These are phyloP conservation scores for Anastrepha ludens DNA, from an alignment of 1,140 invertebrate genomes.

Conservation along the genomic window DNA sequence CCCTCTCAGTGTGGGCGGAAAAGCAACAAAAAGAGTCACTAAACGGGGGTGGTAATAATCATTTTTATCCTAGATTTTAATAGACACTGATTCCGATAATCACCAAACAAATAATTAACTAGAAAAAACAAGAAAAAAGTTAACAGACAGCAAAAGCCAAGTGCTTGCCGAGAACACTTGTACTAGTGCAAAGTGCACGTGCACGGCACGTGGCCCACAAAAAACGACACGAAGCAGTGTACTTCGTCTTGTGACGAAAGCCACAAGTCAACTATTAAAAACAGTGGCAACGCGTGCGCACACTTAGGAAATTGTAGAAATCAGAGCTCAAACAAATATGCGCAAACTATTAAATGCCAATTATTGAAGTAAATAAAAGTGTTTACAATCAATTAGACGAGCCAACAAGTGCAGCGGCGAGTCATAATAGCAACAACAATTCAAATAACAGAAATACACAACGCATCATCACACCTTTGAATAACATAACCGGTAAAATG, in stretches of 20 bases:
- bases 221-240: not conserved
- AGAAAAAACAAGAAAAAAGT: not conserved
- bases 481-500: constrained; percentile 61
- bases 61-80: not conserved
- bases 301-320: not conserved
- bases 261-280: constrained; percentile 7
- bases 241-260: not conserved
- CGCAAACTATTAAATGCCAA: constrained; percentile 48
- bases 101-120: constrained; percentile 11
- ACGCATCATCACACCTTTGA: not conserved
- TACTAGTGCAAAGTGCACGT: constrained; percentile 21
- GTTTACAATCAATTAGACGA: constrained; percentile 28
- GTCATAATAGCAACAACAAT: not conserved
- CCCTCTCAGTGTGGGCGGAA: not conserved
- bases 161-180: not conserved
- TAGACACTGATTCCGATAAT: not conserved
- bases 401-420: not conserved
- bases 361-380: constrained; percentile 46
- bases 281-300: constrained; percentile 10
- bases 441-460: not conserved
- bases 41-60: not conserved
- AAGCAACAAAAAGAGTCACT: not conserved
- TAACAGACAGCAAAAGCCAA: not conserved
- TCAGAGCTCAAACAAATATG: not conserved
- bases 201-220: not conserved